These are phyloP conservation scores for Clunio marinus DNA, from an alignment of 2,888 invertebrate species.

Conservation along the genomic window DNA sequence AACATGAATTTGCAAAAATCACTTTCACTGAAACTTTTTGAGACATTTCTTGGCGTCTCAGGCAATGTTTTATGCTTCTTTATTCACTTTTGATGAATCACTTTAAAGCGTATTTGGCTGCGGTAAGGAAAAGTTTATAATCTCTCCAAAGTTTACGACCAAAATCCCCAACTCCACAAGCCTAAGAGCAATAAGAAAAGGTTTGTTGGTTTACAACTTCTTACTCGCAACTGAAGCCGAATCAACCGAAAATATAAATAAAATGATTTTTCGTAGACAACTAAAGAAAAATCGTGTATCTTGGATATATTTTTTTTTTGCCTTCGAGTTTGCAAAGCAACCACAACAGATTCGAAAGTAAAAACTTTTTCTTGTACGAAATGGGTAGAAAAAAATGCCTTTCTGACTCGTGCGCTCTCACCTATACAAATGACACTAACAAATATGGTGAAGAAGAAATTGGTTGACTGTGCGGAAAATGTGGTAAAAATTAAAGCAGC, in stretches of 20 bases:
- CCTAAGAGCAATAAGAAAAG: background rate
- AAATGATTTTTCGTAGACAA: conserved; percentile 21
- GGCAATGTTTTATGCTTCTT: background rate
- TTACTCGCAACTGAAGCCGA: conserved; percentile 28
- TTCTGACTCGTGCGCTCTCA: conserved; percentile 14
- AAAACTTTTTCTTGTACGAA: background rate
- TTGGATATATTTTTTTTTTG: conserved; percentile 5
- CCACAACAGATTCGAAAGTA: conserved; percentile 32
- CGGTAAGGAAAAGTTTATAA: background rate
- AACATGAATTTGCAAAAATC: background rate
- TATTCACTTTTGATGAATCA: background rate
- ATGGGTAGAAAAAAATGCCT: background rate
- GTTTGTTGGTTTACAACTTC: conserved; percentile 24
- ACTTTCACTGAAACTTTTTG: conserved; percentile 3
- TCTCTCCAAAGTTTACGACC: background rate
- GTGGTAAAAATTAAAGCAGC: background rate
- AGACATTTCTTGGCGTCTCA: no score
- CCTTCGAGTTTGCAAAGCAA: conserved; percentile 27
- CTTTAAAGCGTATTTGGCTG: no score
- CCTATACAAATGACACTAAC: background rate
- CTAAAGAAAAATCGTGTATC: background rate
- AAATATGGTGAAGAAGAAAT: background rate
- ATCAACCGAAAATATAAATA: conserved; percentile 26
- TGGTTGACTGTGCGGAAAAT: background rate
- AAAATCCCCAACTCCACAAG: background rate